Percentiles rank a stretch among this genome's conserved stretches.
Conservation (phyloP, 2,113 vertebrate species). For the Polypterus bichir region DNA sequence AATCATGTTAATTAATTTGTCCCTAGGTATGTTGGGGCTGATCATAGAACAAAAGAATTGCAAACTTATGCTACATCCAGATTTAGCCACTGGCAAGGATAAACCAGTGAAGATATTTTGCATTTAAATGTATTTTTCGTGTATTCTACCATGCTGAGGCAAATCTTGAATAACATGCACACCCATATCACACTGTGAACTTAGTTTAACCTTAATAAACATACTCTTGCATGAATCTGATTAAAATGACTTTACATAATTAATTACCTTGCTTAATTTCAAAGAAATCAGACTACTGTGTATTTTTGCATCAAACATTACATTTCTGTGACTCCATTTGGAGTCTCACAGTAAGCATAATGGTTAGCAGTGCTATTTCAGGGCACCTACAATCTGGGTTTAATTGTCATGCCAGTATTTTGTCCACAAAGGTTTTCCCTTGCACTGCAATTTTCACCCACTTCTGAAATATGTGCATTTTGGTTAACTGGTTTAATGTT, state of each 20-base stretch:
- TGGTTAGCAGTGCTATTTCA: too few species aligned
- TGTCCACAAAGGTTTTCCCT: too few species aligned
- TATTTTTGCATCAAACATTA: too few species aligned
- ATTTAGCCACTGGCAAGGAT: slow-evolving; percentile 15
- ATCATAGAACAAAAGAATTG: slow-evolving; percentile 14
- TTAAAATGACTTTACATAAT: slow-evolving; percentile 25
- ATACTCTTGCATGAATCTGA: slow-evolving; percentile 16
- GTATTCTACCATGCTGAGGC: slow-evolving; percentile 1
- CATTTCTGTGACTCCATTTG: too few species aligned
- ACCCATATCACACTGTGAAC: slow-evolving; percentile 3
- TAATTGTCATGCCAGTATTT: too few species aligned
- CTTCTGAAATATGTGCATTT: too few species aligned
- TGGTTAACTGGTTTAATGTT: too few species aligned
- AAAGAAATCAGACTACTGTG: background rate
- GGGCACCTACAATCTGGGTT: too few species aligned
- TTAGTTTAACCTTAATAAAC: slow-evolving; percentile 12
- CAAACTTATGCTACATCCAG: slow-evolving; percentile 5
- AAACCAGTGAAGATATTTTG: slow-evolving; percentile 5
- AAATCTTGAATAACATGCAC: background rate
- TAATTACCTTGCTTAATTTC: background rate
- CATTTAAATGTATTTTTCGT: slow-evolving; percentile 14
- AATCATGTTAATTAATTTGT: slow-evolving; percentile 6
- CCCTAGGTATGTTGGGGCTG: slow-evolving; percentile 4
- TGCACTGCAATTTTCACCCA: too few species aligned
- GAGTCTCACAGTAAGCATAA: too few species aligned